phyloP scores from a whole-genome alignment of 2,113 vertebrate species.

The Coregonus clupeaformis region DNA sequence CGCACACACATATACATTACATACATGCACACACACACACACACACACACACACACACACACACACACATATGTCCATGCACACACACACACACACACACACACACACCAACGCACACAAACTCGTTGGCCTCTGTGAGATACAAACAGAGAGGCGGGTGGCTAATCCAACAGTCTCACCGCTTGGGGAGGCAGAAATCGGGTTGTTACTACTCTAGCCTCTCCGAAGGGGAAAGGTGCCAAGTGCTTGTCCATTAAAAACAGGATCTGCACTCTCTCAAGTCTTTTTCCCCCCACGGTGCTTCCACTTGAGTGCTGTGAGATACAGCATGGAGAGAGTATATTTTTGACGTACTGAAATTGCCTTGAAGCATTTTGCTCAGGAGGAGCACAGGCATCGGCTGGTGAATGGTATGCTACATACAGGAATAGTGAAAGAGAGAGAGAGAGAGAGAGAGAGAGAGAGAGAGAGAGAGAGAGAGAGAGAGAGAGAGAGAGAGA shows the following conservation, averaged over 20 bases:
- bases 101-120: no score
- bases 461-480: no score
- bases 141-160: constrained; percentile 8
- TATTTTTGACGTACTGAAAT: constrained; percentile 61
- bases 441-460: no score
- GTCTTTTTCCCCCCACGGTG: constrained; percentile 6
- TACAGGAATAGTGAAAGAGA: not conserved
- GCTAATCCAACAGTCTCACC: constrained; percentile 24
- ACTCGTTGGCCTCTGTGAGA: not conserved
- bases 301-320: constrained; percentile 31
- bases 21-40: no score
- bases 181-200: constrained; percentile 41
- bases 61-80: not conserved
- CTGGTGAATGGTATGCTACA: not conserved
- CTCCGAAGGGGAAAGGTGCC: constrained; percentile 47
- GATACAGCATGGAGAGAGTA: constrained; percentile 27
- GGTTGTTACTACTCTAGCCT: constrained; percentile 32
- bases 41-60: constrained; percentile 14
- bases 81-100: no score
- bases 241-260: constrained; percentile 56
- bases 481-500: no score
- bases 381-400: constrained; percentile 19
- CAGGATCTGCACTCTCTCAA: constrained; percentile 42
- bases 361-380: constrained; percentile 46
- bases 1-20: no score